Evolutionary conservation across 2,888 invertebrate species (phyloP).

Genomic region (Pachydiplax longipennis): DNA sequence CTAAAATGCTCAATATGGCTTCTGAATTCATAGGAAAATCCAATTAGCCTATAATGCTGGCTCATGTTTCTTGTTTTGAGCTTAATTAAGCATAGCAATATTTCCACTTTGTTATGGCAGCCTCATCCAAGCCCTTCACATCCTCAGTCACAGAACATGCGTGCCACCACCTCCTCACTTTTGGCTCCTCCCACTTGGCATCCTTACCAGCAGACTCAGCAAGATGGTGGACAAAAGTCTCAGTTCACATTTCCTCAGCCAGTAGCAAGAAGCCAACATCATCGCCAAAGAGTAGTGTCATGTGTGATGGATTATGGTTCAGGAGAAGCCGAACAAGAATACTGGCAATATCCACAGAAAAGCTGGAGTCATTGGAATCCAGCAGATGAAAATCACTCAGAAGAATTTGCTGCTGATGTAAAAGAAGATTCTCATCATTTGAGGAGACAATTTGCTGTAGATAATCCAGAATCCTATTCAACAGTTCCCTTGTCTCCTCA

Average conservation of each 20-base stretch:
- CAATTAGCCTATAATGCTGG: constrained; percentile 1
- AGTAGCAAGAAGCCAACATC: not conserved
- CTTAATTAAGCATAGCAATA: constrained; percentile 16
- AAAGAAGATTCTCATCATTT: not conserved
- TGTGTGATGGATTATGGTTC: not conserved
- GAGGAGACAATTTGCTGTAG: not conserved
- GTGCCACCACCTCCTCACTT: not conserved
- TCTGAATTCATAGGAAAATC: not conserved
- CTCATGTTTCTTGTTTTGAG: not conserved
- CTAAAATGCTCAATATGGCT: constrained; percentile 4
- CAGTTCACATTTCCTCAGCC: not conserved
- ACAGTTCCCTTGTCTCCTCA: not conserved
- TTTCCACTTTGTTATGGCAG: constrained; percentile 30
- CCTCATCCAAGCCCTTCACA: not conserved
- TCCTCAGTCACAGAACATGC: not conserved
- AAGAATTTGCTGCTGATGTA: not conserved
- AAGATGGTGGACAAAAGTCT: not conserved
- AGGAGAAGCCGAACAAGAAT: not conserved
- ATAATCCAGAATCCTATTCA: not conserved
- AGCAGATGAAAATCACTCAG: not conserved
- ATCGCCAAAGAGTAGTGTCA: not conserved
- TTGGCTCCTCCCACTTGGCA: constrained; percentile 33
- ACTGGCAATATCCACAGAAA: not conserved
- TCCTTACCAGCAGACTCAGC: not conserved
- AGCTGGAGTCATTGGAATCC: not conserved